A percentile compares a stretch with the other conserved stretches of the same genome.
phyloP scores from a whole-genome alignment of 2,797 vertebrate species.

The Anabas testudineus region DNA sequence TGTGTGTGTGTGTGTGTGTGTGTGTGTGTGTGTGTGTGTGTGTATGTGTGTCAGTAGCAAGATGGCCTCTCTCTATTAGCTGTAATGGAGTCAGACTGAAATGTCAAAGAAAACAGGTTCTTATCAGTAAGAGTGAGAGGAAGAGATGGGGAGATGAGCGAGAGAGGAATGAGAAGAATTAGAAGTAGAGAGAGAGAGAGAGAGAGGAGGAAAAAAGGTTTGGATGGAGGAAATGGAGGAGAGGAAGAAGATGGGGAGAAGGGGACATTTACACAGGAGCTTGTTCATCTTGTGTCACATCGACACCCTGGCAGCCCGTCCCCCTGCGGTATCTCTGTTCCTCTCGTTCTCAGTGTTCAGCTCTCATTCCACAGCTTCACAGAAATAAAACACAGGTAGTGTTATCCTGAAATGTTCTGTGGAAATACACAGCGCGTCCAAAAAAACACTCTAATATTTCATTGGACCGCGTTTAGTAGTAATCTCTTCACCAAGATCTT shows the following conservation, averaged over 20 bases:
- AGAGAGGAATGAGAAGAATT: slow-evolving; percentile 33
- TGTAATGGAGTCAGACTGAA: slow-evolving; percentile 72
- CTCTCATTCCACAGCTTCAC: not conserved
- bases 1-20: slow-evolving; percentile 34
- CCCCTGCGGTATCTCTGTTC: not conserved
- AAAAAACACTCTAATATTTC: too few species aligned
- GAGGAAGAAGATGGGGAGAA: slow-evolving; percentile 8
- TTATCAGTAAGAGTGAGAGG: slow-evolving; percentile 54
- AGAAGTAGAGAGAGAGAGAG: slow-evolving; percentile 10
- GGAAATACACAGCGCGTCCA: not conserved
- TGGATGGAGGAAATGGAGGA: slow-evolving; percentile 6
- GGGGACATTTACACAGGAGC: slow-evolving; percentile 13
- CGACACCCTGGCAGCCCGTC: not conserved
- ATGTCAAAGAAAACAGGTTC: slow-evolving; percentile 60
- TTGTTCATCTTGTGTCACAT: slow-evolving; percentile 46
- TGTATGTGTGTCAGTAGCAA: slow-evolving; percentile 42
- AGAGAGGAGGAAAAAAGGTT: slow-evolving; percentile 6
- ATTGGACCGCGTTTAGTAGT: too few species aligned
- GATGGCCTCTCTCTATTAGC: slow-evolving; percentile 71
- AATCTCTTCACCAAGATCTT: too few species aligned
- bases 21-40: slow-evolving; percentile 32
- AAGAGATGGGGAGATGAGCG: slow-evolving; percentile 12
- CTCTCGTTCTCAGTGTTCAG: not conserved
- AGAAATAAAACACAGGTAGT: not conserved
- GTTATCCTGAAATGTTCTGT: not conserved